Base-by-base conservation (phyloP, 2,797 vertebrate species). In the Anomalospiza imberbis region DNA sequence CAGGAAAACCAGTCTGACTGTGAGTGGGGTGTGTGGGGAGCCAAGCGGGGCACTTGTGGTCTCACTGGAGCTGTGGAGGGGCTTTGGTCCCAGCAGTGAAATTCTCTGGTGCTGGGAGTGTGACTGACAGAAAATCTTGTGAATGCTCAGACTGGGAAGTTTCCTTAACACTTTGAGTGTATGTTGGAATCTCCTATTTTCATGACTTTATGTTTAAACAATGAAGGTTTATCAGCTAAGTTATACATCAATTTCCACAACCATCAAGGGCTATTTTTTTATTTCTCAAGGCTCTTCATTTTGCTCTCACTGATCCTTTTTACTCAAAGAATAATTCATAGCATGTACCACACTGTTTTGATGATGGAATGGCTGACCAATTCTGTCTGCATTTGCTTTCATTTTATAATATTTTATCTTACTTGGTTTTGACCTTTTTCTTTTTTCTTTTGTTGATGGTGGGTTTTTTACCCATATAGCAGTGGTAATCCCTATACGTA, bases 321-420 rank as follows among this genome's bases (percentile, higher is more conserved):
- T 53, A 38, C 19, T 67, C 32, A 60, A 5, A 57, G 36, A 85
- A 62, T 85, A 93, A 89, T 77, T 73, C 13, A 53, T 34, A 50
- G 4, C 2, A 0, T 21, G 26, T 57, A 47, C 10, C n/a, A 51
- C 14, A 55, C 26, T 51, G 2, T 42, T 53, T 48, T 66, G 16
- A 13, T 82, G 71, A 51, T 42, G 24, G 54, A 91, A 90, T 51
- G n/a, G 32, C 31, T 76, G n/a, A 55, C 20, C 8, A 31, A 11
- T 77, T 77, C 38, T 81, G 17, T 22, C 81, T 89, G 60, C 48
- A 90, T 72, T 92, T 93, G 28, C 6, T 81, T 84, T 74, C 14
- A 67, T 47, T 85, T 67, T 60, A 18, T 32, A 72, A 57, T 17
- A 0, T 6, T 48, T 48, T 28, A 4, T 32, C 54, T 47, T 47